A percentile compares a stretch with the other conserved stretches of the same genome.
These are phyloP conservation scores for Callipepla californica DNA, from an alignment of 2,113 vertebrate species.

Conservation along the genomic window DNA sequence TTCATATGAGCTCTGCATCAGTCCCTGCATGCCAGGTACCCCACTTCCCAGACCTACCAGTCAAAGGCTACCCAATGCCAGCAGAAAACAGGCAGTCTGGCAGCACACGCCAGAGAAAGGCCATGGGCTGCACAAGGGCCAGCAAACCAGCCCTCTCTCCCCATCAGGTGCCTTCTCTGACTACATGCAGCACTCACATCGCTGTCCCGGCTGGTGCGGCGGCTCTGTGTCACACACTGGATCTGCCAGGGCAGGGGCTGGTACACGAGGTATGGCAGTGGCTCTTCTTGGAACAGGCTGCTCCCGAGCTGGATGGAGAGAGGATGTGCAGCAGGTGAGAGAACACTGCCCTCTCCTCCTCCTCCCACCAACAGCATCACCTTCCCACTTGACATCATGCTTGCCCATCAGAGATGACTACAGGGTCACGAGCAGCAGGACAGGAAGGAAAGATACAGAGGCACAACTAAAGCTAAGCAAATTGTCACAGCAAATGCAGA, in stretches of 20 bases:
- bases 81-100: neutral
- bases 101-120: neutral
- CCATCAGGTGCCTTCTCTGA: accelerated
- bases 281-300: slow-evolving; percentile 76
- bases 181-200: slow-evolving; percentile 70
- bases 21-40: neutral
- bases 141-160: neutral
- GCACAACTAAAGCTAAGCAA: neutral
- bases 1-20: neutral
- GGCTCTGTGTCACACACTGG: slow-evolving; percentile 84
- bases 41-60: neutral
- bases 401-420: neutral
- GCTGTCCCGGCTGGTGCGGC: slow-evolving; percentile 81
- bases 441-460: neutral
- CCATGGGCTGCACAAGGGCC: neutral
- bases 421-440: neutral
- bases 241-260: slow-evolving; percentile 90
- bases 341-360: neutral
- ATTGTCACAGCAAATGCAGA: neutral
- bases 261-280: slow-evolving; percentile 84
- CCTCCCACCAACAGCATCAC: neutral
- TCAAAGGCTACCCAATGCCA: neutral
- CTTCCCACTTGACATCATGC: neutral
- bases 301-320: slow-evolving; percentile 72
- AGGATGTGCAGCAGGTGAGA: neutral